phyloP scores from a whole-genome alignment of 2,888 invertebrate species.

The Sinhomidia bicolor region DNA sequence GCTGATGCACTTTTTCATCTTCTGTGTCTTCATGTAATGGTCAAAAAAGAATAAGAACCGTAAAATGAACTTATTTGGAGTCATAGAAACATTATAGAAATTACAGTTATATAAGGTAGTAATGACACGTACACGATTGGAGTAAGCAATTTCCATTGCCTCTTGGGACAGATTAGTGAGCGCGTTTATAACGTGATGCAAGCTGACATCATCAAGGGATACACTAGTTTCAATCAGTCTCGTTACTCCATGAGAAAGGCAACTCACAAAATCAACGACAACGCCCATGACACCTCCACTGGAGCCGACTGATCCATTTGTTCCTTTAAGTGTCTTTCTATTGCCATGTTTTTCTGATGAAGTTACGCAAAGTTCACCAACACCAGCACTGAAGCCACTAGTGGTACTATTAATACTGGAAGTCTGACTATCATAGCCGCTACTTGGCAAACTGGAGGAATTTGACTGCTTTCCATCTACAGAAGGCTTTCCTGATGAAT shows the following conservation, averaged over 20 bases:
- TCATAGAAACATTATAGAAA: too few species aligned
- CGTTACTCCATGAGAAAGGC: conserved; percentile 85
- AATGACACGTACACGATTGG: conserved; percentile 88
- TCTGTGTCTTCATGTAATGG: conserved; percentile 92
- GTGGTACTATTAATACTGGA: conserved; percentile 64
- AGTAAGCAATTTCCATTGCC: conserved; percentile 98
- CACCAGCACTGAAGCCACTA: conserved; percentile 62
- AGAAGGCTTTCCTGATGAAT: conserved; percentile 65
- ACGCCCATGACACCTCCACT: conserved; percentile 79
- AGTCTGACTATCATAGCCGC: conserved; percentile 67
- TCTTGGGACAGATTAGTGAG: conserved; percentile 97
- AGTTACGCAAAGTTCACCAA: conserved; percentile 63
- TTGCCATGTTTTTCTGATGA: conserved; percentile 54
- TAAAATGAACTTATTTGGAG: too few species aligned
- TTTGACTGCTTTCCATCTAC: conserved; percentile 64
- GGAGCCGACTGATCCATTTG: conserved; percentile 75
- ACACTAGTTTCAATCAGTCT: conserved; percentile 97
- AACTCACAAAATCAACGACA: conserved; percentile 79
- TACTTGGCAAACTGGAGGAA: conserved; percentile 53
- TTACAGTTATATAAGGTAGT: neutral
- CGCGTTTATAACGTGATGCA: conserved; percentile 98
- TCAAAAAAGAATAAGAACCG: too few species aligned
- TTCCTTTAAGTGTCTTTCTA: conserved; percentile 73
- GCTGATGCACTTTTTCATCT: conserved; percentile 91
- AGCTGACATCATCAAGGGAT: conserved; percentile 94